These are phyloP conservation scores for Montipora capricornis DNA, from an alignment of 64 coral and sea anemone species.

Conservation along the genomic window DNA sequence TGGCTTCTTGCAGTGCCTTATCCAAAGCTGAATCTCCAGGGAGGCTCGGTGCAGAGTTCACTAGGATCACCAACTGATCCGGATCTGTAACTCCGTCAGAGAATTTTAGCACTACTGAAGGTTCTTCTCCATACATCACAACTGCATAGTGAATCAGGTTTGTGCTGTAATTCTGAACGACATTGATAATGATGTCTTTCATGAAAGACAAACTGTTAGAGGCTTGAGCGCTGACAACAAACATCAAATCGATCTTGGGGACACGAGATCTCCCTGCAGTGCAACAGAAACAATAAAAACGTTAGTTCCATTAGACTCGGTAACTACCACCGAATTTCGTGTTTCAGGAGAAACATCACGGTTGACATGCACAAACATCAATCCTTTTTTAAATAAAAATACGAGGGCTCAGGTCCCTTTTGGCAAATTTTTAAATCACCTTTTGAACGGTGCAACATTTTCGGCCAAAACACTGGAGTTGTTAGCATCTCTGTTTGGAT, in stretches of 20 bases:
- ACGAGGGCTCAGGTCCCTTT: no score
- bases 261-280: slow-evolving; percentile 57
- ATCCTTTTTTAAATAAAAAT: no score
- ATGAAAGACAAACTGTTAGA: slow-evolving; percentile 76
- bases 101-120: slow-evolving; percentile 67
- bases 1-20: slow-evolving; percentile 58
- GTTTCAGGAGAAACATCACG: no score
- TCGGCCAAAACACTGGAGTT: no score
- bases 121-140: slow-evolving; percentile 77
- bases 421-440: no score
- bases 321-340: no score
- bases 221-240: slow-evolving; percentile 66
- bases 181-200: slow-evolving; percentile 70
- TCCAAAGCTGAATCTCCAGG: slow-evolving; percentile 64
- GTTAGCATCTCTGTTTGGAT: no score
- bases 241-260: slow-evolving; percentile 78
- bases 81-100: slow-evolving; percentile 54
- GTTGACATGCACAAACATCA: no score
- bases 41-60: slow-evolving; percentile 25
- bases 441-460: no score
- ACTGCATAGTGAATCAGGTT: slow-evolving; percentile 71
- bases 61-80: slow-evolving; percentile 24
- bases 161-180: slow-evolving; percentile 83
- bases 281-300: neutral
- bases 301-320: neutral